phyloP scores from a whole-genome alignment of 2,113 vertebrate species.

The Leucopternis melanops region DNA sequence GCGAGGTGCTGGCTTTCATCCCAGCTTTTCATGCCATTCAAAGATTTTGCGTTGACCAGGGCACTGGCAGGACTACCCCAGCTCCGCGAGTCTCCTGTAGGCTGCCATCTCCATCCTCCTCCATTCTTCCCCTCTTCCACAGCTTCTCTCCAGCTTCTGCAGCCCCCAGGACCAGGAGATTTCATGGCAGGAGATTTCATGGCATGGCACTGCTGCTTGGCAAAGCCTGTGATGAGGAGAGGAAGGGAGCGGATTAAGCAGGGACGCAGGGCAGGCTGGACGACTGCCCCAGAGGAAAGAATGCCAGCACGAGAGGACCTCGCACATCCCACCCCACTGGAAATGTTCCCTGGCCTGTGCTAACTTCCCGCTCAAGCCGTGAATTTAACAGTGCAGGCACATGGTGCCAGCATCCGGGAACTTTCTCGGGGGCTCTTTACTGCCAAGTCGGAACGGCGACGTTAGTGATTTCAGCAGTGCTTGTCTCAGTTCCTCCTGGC shows the following conservation, averaged over 20 bases:
- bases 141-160: neutral
- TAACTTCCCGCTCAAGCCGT: fast-evolving
- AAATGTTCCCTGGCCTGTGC: neutral
- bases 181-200: fast-evolving
- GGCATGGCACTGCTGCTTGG: fast-evolving
- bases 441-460: neutral
- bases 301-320: neutral
- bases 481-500: neutral
- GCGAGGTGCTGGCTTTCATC: neutral
- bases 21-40: fast-evolving
- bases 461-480: neutral
- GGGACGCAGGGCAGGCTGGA: neutral
- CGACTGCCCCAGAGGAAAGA: neutral
- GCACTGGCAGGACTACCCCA: neutral
- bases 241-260: neutral
- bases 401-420: neutral
- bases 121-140: neutral
- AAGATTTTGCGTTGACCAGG: neutral
- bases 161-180: neutral
- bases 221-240: neutral
- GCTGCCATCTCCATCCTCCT: neutral
- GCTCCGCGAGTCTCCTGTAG: neutral
- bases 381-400: neutral
- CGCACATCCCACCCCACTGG: neutral
- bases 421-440: neutral